Conservation (phyloP, 1,140 invertebrate genomes). For the Trinorchestia longiramus region DNA sequence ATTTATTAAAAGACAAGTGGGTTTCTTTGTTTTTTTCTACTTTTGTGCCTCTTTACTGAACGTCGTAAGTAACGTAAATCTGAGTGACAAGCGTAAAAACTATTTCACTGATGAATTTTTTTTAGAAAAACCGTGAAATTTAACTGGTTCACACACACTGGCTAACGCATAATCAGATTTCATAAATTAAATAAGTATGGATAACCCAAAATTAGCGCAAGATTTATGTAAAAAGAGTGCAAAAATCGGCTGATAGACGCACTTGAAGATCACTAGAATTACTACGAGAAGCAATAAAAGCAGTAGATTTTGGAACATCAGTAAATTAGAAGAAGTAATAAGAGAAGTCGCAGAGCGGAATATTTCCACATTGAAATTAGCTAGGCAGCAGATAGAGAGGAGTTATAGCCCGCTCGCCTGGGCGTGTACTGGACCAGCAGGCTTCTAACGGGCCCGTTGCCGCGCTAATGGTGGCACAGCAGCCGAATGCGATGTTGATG, state of each 20-base stretch:
- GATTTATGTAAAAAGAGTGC: neutral
- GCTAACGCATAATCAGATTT: no score
- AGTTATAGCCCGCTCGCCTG: neutral
- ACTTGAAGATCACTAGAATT: neutral
- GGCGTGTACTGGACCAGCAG: neutral
- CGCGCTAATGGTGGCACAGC: neutral
- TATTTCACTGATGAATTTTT: no score
- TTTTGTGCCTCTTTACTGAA: no score
- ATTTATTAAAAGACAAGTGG: no score
- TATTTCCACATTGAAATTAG: neutral
- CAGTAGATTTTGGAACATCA: neutral
- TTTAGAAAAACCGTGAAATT: no score
- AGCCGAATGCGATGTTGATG: neutral
- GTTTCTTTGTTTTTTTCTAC: no score
- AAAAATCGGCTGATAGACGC: neutral
- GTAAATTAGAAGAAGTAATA: constrained; percentile 10
- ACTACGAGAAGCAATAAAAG: neutral
- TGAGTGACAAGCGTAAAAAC: no score
- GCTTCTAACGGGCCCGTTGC: neutral
- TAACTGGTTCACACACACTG: no score
- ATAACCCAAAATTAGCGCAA: neutral
- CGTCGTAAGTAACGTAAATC: no score
- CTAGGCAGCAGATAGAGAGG: neutral
- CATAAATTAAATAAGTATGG: no score
- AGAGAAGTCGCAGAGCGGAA: neutral